A percentile compares a stretch with the other conserved stretches of the same genome.
Evolutionary conservation across 2,113 vertebrate genomes (phyloP).

Genomic region (Perca flavescens): DNA sequence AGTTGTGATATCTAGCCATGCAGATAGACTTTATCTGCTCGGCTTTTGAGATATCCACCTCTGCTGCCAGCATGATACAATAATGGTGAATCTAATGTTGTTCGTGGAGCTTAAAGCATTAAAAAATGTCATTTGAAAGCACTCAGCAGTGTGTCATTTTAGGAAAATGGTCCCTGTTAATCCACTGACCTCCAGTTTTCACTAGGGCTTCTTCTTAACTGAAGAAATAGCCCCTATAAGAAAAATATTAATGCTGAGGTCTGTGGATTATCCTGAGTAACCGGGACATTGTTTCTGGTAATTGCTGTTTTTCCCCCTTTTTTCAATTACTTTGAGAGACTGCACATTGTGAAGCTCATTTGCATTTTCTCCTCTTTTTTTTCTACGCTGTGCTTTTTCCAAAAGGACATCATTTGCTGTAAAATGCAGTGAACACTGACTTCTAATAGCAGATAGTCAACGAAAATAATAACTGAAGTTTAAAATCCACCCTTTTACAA

Average conservation of each 20-base stretch:
- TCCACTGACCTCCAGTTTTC: slow-evolving; percentile 33
- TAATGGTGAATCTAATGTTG: slow-evolving; percentile 18
- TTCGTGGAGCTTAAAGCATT: slow-evolving; percentile 21
- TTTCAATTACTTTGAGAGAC: slow-evolving; percentile 58
- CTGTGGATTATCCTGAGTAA: slow-evolving; percentile 56
- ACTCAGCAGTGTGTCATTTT: slow-evolving; percentile 5
- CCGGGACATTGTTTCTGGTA: slow-evolving; percentile 66
- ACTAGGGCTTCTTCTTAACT: slow-evolving; percentile 15
- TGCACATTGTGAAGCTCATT: slow-evolving; percentile 69
- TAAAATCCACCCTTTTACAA: neutral
- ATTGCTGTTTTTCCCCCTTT: slow-evolving; percentile 34
- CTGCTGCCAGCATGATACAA: slow-evolving; percentile 12
- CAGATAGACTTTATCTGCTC: slow-evolving; percentile 5
- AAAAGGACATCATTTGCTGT: slow-evolving; percentile 37
- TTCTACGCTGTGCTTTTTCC: slow-evolving; percentile 19
- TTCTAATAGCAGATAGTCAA: slow-evolving; percentile 11
- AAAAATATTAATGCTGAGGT: slow-evolving; percentile 50
- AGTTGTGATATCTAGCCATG: neutral
- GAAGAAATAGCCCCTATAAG: slow-evolving; percentile 23
- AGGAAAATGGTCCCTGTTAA: slow-evolving; percentile 34
- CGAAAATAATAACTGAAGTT: neutral
- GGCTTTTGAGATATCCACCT: neutral
- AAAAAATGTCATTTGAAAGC: slow-evolving; percentile 48
- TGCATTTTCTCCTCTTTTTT: slow-evolving; percentile 50
- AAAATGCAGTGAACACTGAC: slow-evolving; percentile 34